Base-by-base conservation (phyloP, 2,113 vertebrate species). In the Tyrannus savana region DNA sequence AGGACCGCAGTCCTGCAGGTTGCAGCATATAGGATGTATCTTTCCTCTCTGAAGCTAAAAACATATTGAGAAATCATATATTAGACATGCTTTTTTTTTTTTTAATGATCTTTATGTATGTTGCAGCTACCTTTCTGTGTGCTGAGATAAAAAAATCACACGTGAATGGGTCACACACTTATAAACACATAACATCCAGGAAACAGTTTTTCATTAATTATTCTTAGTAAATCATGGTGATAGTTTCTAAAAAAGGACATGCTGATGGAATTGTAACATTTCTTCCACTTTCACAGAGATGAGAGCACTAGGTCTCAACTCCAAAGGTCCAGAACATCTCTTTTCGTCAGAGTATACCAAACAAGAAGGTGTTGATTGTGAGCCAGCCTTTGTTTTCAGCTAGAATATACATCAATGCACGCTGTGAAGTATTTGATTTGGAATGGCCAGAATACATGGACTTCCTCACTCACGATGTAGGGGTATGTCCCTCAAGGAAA, bases 141-240 rank as follows among this genome's bases (percentile, higher is more conserved):
- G 68, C 50, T 71, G 64, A 77, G 37, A 79, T 74, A 80, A 93
- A 49, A 93, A 94, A 89, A 52, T 63, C 3, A 4, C 50, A 78
- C 11, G 58, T 30, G 3, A 59, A 59, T 22, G 0, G 0, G 6
- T 56, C 31, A 75, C 22, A 30, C 24, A 44, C 25, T 19, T 73
- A 31, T 64, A 86, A 91, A 49, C 11, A 71, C 42, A 53, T 24
- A 58, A 71, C 23, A 19, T 58, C 19, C 58, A 58, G 46, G 55
- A 79, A 46, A 13, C 2, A 84, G n/a, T 4, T 83, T 64, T 74
- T 69, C 31, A 73, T 56, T 74, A 72, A 78, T 74, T 8, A 62
- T 89, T 73, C n/a, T 21, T 25, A 46, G 17, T 30, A 69, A 95
- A 80, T 73, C 35, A 62, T 19, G 76, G 46, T 47, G 37, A 66